Evolutionary conservation across 2,797 vertebrate genomes (phyloP).

Genomic region (Parauchenoglanis ngamensis): DNA sequence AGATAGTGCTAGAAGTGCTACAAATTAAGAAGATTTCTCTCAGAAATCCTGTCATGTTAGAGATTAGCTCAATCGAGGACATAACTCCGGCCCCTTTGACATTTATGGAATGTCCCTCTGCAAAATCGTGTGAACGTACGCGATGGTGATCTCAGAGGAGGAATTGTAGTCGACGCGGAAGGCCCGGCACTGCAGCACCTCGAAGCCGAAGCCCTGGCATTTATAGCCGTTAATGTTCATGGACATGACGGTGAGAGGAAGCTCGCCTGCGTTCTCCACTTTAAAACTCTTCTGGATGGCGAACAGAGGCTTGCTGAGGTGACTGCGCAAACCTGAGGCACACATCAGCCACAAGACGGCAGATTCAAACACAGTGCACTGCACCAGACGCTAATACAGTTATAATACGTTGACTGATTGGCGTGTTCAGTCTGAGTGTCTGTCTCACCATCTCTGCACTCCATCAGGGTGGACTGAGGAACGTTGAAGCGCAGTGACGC

Average conservation of each 20-base stretch:
- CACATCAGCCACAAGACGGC: not conserved
- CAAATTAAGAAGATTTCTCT: not conserved
- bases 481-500: constrained; percentile 96
- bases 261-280: constrained; percentile 94
- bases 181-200: constrained; percentile 88
- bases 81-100: not conserved
- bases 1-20: not conserved
- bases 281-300: constrained; percentile 96
- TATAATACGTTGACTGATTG: not conserved
- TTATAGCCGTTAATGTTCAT: constrained; percentile 96
- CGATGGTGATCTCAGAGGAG: constrained; percentile 92
- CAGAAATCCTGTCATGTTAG: not conserved
- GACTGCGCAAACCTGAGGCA: constrained; percentile 78
- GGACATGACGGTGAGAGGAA: constrained; percentile 89
- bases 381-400: too few species aligned
- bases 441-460: constrained; percentile 90
- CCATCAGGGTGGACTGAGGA: constrained; percentile 95
- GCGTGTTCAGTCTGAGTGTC: not conserved
- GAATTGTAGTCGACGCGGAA: constrained; percentile 88
- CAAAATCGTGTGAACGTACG: constrained; percentile 76
- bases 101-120: not conserved
- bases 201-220: constrained; percentile 96
- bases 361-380: not conserved
- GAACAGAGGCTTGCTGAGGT: constrained; percentile 85
- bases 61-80: not conserved